Conservation (phyloP, 2,888 invertebrate genomes). For the Lathronympha strigana region DNA sequence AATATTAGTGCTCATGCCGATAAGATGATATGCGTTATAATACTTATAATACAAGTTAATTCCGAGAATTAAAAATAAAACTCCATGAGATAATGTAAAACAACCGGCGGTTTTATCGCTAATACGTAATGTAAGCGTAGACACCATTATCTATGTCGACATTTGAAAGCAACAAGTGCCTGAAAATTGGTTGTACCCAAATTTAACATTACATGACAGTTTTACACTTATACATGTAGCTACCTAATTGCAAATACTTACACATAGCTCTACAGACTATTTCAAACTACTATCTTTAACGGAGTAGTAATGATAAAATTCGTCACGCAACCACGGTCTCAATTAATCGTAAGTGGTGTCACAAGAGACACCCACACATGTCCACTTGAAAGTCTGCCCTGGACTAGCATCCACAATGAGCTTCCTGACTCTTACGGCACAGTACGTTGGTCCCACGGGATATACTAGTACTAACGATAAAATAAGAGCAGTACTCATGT, state of each 20-base stretch:
- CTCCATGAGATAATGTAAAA: too few species aligned
- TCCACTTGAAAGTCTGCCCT: slow-evolving; percentile 62
- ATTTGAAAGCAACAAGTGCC: too few species aligned
- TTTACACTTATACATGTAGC: too few species aligned
- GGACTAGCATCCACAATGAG: slow-evolving; percentile 72
- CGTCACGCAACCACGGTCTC: slow-evolving; percentile 52
- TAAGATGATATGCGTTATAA: too few species aligned
- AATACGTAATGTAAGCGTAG: too few species aligned
- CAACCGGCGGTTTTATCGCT: too few species aligned
- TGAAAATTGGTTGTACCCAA: too few species aligned
- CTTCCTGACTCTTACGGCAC: slow-evolving; percentile 65
- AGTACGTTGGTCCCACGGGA: slow-evolving; percentile 80
- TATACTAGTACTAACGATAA: slow-evolving; percentile 74
- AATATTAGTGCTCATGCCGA: background rate
- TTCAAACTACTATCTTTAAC: slow-evolving; percentile 10
- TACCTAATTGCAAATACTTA: too few species aligned
- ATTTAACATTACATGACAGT: too few species aligned
- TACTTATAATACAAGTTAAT: too few species aligned
- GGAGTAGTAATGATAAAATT: slow-evolving; percentile 44
- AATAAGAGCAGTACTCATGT: slow-evolving; percentile 70
- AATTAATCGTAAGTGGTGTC: slow-evolving; percentile 61
- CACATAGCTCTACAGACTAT: background rate
- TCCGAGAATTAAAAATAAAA: too few species aligned
- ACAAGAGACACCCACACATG: slow-evolving; percentile 58
- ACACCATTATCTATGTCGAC: too few species aligned